Percentiles rank a stretch among this genome's conserved stretches.
Conservation (phyloP, 2,888 invertebrate genomes). For the Himalopsyche anomala region DNA sequence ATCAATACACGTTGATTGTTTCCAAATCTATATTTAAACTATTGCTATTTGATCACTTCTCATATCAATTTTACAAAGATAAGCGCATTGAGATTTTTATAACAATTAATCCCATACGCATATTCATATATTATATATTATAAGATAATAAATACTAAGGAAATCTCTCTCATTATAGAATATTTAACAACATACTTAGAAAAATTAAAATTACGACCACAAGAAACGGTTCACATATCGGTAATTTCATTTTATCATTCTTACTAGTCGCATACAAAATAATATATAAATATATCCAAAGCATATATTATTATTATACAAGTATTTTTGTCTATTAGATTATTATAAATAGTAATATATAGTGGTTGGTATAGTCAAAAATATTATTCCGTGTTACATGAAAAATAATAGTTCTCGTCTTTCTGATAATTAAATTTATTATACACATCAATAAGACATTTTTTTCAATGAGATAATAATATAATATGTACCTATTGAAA, state of each 20-base stretch:
- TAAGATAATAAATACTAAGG: neutral
- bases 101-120: neutral
- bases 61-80: constrained; percentile 14
- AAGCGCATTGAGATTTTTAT: constrained; percentile 23
- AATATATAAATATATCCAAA: neutral
- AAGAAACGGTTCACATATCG: constrained; percentile 32
- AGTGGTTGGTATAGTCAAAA: neutral
- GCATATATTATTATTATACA: neutral
- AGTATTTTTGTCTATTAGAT: constrained; percentile 39
- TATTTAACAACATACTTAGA: constrained; percentile 9
- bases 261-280: neutral
- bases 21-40: neutral
- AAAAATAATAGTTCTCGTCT: neutral
- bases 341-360: constrained; percentile 5
- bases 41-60: constrained; percentile 8
- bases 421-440: neutral
- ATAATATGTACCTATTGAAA: neutral
- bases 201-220: neutral
- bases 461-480: neutral
- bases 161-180: constrained; percentile 4
- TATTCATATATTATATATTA: neutral
- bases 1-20: constrained; percentile 44
- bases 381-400: neutral
- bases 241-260: constrained; percentile 14
- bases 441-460: neutral